phyloP scores from a whole-genome alignment of 2,797 vertebrate genomes.

The Gymnodraco acuticeps region DNA sequence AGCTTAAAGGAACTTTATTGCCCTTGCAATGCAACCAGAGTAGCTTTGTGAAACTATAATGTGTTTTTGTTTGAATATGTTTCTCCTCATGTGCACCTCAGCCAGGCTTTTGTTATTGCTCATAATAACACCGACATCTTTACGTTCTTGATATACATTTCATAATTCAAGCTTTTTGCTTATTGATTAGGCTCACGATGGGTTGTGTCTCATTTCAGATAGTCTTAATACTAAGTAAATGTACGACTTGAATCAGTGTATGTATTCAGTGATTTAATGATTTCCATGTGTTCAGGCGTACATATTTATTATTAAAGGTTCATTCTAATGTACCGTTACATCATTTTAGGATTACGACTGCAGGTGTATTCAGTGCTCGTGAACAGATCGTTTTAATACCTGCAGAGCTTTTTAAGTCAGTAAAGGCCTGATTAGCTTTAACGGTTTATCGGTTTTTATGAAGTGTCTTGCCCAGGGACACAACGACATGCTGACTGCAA shows the following conservation, averaged over 20 bases:
- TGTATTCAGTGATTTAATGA: not conserved
- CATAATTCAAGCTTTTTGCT: not conserved
- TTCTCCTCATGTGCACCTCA: not conserved
- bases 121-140: not conserved
- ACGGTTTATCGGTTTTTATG: slow-evolving; percentile 42
- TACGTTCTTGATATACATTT: not conserved
- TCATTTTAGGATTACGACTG: not conserved
- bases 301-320: slow-evolving; percentile 10
- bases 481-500: too few relatives aligned
- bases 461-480: too few relatives aligned
- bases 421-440: slow-evolving; percentile 53
- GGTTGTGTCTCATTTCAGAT: not conserved
- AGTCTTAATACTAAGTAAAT: too few relatives aligned
- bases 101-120: not conserved
- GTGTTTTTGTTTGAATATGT: not conserved
- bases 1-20: too few relatives aligned
- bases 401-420: slow-evolving; percentile 33
- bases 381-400: slow-evolving; percentile 7
- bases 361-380: slow-evolving; percentile 14
- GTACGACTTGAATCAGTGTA: not conserved
- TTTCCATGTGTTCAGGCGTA: not conserved
- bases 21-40: not conserved
- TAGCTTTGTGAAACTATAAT: not conserved
- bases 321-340: not conserved
- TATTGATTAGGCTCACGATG: not conserved